Evolutionary conservation across 2,888 invertebrate genomes (phyloP).

Genomic region (Drosophila borborema): DNA sequence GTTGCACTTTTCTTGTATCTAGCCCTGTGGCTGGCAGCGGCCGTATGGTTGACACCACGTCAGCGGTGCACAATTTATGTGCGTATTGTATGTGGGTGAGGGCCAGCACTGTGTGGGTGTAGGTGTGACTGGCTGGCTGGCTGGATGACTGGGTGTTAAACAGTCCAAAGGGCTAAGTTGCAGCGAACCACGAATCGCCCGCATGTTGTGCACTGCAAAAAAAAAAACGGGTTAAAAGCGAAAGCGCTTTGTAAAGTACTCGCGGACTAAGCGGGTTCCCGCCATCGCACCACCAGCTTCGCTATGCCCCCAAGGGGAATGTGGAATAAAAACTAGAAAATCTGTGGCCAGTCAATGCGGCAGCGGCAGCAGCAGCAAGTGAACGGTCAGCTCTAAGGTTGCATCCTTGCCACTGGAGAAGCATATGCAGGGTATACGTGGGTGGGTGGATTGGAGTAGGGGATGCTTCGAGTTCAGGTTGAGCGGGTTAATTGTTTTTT

Average conservation of each 20-base stretch:
- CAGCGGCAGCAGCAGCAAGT: slow-evolving; percentile 28
- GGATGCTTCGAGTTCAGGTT: slow-evolving; percentile 36
- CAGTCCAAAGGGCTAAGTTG: slow-evolving; percentile 15
- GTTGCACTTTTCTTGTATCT: slow-evolving; percentile 39
- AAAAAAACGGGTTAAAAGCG: slow-evolving; percentile 13
- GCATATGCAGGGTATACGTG: slow-evolving; percentile 1
- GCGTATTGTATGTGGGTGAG: slow-evolving; percentile 24
- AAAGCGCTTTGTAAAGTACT: slow-evolving; percentile 45
- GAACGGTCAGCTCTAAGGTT: slow-evolving; percentile 42
- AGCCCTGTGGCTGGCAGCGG: slow-evolving; percentile 26
- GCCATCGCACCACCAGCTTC: neutral
- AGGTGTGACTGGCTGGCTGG: neutral
- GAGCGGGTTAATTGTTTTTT: slow-evolving; percentile 72
- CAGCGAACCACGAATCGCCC: slow-evolving; percentile 20
- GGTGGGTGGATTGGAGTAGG: neutral
- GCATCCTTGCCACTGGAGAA: neutral
- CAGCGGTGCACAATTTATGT: slow-evolving; percentile 64
- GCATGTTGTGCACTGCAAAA: slow-evolving; percentile 19
- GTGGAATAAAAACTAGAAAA: slow-evolving; percentile 64
- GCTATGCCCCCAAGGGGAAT: neutral
- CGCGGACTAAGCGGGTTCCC: slow-evolving; percentile 48
- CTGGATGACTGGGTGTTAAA: slow-evolving; percentile 1
- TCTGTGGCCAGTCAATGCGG: slow-evolving; percentile 72
- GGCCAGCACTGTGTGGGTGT: neutral
- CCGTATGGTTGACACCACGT: slow-evolving; percentile 61